Base-by-base conservation (phyloP, 2,888 invertebrate species). In the Stratiomys singularior region DNA sequence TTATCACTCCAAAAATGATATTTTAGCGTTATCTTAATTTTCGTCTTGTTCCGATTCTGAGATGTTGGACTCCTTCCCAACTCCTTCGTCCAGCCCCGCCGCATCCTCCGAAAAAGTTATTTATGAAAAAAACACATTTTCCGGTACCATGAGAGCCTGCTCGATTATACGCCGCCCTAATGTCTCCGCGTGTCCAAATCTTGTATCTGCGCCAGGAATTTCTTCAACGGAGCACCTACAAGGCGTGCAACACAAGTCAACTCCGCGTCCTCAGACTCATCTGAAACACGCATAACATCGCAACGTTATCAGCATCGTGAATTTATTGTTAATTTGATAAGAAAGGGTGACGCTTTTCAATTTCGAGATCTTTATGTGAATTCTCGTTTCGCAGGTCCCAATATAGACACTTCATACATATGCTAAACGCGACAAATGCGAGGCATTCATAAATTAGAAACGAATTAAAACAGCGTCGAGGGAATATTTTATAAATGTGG, bases 241-340 rank as follows among this genome's bases (percentile, higher is more conserved):
- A 72, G 56, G 21, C 30, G 30, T 23, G 69, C 23, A 47, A 47
- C 25, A 74, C 58, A 58, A 23, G 58, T 11, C 30, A 74, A 28
- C 64, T 63, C 46, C 27, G 15, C 37, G 46, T 46, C 27, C 21
- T 13, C 5, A 18, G 60, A n/a, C 30, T 27, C 25, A 23, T 21
- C 23, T 76, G 44, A 23, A 18, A 66, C 13, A 30, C 37, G 15
- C 52, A 25, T 60, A 15, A 64, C 47, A 23, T 64, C 66, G 64
- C 23, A 52, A 23, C 7, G 23, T 76, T 79, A 79, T 79, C 78
- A 76, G 64, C 76, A 56, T 37, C 74, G 30, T 79, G 78, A 78
- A 79, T 79, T 79, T 79, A 79, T 79, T 79, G 76, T 79, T 79
- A 78, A 78, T 78, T 76, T 79, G 79, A 79, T 79, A 79, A 79